Evolutionary conservation across 2,888 invertebrate species (phyloP), one percentile per base, ranked within the genome.

Genomic region (Cepaea hortensis): DNA sequence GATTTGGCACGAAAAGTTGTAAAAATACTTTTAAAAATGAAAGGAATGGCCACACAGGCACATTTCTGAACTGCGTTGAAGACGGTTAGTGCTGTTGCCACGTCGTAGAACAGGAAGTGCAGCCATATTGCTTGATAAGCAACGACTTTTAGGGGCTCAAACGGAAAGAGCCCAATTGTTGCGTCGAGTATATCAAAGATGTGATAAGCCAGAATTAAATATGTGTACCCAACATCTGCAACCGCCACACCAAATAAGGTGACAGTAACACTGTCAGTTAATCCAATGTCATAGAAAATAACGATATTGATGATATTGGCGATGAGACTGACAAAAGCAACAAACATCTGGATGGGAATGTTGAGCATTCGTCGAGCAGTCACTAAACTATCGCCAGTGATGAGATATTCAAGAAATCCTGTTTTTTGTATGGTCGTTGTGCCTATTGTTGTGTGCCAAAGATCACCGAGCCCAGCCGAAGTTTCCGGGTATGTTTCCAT

Each of bases 61-160:
- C 83, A 83, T 23, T 83, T 83, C 61, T 83, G 83, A 15, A 83
- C 73, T 3, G 83, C 83, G 35, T 46, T 72, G 75, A 83, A 83
- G 23, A 73, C 73, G 3, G 83, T 83, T 13, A 83, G 73, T 15
- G 73, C 13, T 5, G 55, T 72, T 0, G 83, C 48, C 13, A 70
- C 55, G 61, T 77, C 72, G 55, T 76, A 48, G 23, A 68, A 85
- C 50, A 55, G 23, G 6, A 48, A 70, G 50, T 62, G n/a, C 65
- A 35, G 75, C 81, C 81, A 81, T 0, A 68, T 7, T 15, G 65
- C 35, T 13, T 46, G 75, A 75, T 46, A 81, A 35, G 75, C 55
- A n/a, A 82, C 18, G 20, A n/a, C n/a, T 72, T 68, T 77, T 0
- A 86, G 62, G 2, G 61, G 48, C 11, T 73, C 76, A 20, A 79